Percentiles rank a stretch among this genome's conserved stretches.
Conservation (phyloP, 1,140 invertebrate species). For the Trichomalopsis sarcophagae region DNA sequence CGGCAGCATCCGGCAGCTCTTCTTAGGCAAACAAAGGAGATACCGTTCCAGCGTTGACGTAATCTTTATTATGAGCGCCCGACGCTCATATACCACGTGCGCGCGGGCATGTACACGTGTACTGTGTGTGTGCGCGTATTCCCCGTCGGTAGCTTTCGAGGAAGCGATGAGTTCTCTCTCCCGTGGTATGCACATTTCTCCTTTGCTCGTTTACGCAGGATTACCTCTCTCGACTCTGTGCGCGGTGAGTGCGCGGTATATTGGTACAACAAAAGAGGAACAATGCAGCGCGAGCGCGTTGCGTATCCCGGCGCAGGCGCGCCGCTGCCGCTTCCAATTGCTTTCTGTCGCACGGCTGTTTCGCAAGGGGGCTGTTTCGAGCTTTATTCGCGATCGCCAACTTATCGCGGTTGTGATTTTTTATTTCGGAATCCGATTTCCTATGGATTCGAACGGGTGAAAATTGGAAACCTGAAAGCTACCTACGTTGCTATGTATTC, state of each 20-base stretch:
- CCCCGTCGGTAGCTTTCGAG: background rate
- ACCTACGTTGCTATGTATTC: too few relatives aligned
- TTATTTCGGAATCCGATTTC: too few relatives aligned
- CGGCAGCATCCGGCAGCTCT: background rate
- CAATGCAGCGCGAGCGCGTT: background rate
- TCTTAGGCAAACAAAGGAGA: background rate
- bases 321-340: background rate
- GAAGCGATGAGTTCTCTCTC: background rate
- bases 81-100: background rate
- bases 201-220: conserved; percentile 14
- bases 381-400: too few relatives aligned
- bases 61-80: background rate
- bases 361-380: background rate
- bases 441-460: too few relatives aligned
- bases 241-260: background rate
- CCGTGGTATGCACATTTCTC: background rate
- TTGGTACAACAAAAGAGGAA: conserved; percentile 17
- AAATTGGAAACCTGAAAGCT: too few relatives aligned
- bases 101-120: background rate
- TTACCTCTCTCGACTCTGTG: conserved; percentile 12
- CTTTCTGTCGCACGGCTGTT: background rate
- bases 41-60: background rate
- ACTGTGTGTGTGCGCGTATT: background rate
- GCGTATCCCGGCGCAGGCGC: background rate
- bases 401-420: too few relatives aligned